Percentiles rank a stretch among this genome's conserved stretches.
These are phyloP conservation scores for Bilobella aurantiaca DNA, from an alignment of 1,140 invertebrate species.

Conservation along the genomic window DNA sequence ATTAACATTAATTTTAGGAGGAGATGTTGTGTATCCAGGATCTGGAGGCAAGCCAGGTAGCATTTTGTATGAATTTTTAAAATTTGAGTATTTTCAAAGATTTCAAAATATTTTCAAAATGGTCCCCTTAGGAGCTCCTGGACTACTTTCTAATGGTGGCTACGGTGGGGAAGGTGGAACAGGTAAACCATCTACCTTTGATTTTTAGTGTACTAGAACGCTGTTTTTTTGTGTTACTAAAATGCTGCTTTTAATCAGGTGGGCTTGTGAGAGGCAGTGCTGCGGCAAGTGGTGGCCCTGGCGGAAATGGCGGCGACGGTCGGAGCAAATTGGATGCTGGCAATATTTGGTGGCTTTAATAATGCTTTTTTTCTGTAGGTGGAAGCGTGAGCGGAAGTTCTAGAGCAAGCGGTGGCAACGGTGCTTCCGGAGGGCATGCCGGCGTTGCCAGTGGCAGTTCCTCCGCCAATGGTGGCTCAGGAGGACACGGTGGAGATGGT, in stretches of 20 bases:
- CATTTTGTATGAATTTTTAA: slow-evolving; percentile 9
- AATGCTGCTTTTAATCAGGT: slow-evolving; percentile 9
- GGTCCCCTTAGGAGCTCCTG: slow-evolving; percentile 13
- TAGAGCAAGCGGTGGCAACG: slow-evolving; percentile 24
- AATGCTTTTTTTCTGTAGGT: slow-evolving; percentile 16
- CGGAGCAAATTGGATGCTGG: background rate
- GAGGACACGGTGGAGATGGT: slow-evolving; percentile 27
- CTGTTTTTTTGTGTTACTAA: background rate
- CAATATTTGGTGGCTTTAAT: slow-evolving; percentile 8
- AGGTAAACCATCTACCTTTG: slow-evolving; percentile 1
- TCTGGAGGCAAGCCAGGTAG: slow-evolving; percentile 5
- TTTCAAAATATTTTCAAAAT: too few species aligned
- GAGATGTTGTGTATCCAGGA: background rate
- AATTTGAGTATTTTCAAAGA: too few species aligned
- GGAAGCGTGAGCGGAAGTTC: slow-evolving; percentile 17
- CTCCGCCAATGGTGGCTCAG: slow-evolving; percentile 19
- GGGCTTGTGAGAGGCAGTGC: slow-evolving; percentile 23
- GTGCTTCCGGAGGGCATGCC: slow-evolving; percentile 18
- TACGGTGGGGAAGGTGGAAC: slow-evolving; percentile 13
- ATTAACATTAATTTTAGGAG: background rate
- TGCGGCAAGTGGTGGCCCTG: slow-evolving; percentile 29
- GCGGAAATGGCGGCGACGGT: slow-evolving; percentile 21
- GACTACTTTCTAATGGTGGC: slow-evolving; percentile 2
- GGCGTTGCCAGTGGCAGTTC: slow-evolving; percentile 2
- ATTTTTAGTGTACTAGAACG: background rate